Conservation (phyloP, 2,113 vertebrate species). For the Agapornis roseicollis region DNA sequence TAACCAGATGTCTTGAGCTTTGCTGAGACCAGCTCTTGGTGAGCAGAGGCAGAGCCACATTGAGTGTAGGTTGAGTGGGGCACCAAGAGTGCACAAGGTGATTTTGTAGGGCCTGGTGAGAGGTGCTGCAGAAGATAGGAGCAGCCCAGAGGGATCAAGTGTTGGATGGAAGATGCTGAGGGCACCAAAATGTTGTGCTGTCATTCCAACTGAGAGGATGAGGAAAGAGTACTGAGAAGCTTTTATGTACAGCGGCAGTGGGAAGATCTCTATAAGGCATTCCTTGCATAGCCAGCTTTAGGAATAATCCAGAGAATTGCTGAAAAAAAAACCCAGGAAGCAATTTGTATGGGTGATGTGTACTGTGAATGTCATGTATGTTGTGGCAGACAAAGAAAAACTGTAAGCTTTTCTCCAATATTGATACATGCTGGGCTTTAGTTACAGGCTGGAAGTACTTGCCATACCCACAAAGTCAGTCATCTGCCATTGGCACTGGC, state of each 20-base stretch:
- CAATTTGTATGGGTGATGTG: not conserved
- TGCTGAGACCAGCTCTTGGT: not conserved
- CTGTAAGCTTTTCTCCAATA: not conserved
- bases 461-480: not conserved
- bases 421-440: not conserved
- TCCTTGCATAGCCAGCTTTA: not conserved
- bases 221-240: not conserved
- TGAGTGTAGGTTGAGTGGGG: not conserved
- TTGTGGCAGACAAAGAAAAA: conserved; percentile 1
- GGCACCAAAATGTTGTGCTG: not conserved
- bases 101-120: not conserved
- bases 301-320: not conserved
- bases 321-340: not conserved
- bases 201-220: not conserved
- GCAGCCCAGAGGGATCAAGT: not conserved
- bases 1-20: not conserved
- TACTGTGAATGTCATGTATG: not conserved
- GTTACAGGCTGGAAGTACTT: not conserved
- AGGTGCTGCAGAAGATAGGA: not conserved
- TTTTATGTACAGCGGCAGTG: not conserved
- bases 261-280: not conserved
- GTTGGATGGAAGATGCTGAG: not conserved
- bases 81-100: not conserved
- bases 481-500: not conserved
- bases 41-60: not conserved